Evolutionary conservation across 1,140 invertebrate species (phyloP).

Genomic region (Sycophila sp.): DNA sequence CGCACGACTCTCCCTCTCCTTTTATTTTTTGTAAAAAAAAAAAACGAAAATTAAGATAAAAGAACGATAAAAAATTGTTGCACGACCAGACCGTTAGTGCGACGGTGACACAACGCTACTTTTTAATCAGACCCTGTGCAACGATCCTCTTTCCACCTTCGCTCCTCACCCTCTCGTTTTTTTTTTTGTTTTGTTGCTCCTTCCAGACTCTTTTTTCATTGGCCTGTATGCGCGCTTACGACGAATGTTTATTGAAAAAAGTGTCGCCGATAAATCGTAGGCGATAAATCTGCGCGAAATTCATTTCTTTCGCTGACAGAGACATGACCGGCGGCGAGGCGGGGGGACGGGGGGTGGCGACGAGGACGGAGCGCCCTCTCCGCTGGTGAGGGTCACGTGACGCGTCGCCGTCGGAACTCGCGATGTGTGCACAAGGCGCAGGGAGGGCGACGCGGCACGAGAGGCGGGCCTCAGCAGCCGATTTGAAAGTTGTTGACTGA

Average conservation of each 20-base stretch:
- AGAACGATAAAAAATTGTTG: background rate
- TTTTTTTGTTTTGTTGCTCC: background rate
- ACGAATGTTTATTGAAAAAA: constrained; percentile 42
- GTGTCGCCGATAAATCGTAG: constrained; percentile 42
- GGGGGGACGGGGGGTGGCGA: background rate
- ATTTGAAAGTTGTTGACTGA: constrained; percentile 9
- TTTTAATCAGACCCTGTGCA: background rate
- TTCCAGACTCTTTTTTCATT: no score
- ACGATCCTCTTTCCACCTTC: no score
- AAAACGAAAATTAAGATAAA: constrained; percentile 5
- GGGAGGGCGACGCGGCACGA: background rate
- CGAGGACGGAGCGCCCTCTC: background rate
- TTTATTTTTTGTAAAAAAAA: no score
- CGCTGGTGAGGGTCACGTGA: background rate
- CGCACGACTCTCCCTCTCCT: no score
- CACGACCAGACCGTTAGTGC: background rate
- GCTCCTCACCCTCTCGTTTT: background rate
- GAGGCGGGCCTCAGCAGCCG: background rate
- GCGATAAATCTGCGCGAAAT: constrained; percentile 42
- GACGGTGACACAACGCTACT: no score
- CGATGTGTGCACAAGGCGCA: background rate
- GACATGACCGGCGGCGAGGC: background rate
- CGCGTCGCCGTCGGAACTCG: background rate
- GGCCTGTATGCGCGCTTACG: background rate
- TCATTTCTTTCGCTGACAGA: constrained; percentile 35